A percentile compares a stretch with the other conserved stretches of the same genome.
These are phyloP conservation scores for Pachyuromys duprasi DNA, from an alignment of 2,797 vertebrate genomes.

Conservation along the genomic window DNA sequence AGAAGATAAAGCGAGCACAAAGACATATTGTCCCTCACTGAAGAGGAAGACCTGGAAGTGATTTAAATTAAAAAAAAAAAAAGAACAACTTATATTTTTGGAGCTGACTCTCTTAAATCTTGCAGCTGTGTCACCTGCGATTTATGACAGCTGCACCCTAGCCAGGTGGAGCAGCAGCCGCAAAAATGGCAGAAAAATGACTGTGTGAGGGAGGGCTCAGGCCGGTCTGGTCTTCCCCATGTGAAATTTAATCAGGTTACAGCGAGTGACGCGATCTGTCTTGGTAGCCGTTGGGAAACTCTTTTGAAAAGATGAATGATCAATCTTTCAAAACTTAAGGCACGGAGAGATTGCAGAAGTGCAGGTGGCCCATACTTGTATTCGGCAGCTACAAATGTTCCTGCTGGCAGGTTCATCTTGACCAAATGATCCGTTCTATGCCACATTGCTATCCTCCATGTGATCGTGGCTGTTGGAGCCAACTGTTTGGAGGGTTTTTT, in stretches of 20 bases:
- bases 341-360: conserved; percentile 8
- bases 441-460: conserved; percentile 42
- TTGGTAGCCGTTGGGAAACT: conserved; percentile 64
- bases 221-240: conserved; percentile 53
- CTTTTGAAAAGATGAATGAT: conserved; percentile 76
- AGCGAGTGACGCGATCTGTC: conserved; percentile 62
- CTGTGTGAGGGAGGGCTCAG: neutral
- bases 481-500: conserved; percentile 60
- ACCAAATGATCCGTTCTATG: conserved; percentile 64
- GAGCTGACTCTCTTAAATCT: conserved; percentile 46
- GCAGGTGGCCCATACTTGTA: conserved; percentile 47
- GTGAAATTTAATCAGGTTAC: conserved; percentile 65
- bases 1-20: neutral
- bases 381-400: conserved; percentile 58
- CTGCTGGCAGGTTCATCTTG: conserved; percentile 73
- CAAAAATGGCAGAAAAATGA: conserved; percentile 74
- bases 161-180: conserved; percentile 78
- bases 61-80: conserved; percentile 23
- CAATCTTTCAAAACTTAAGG: conserved; percentile 67
- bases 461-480: conserved; percentile 66
- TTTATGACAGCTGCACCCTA: conserved; percentile 66
- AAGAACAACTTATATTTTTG: conserved; percentile 47
- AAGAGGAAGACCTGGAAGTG: conserved; percentile 60
- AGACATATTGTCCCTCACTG: conserved; percentile 40
- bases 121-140: conserved; percentile 35